Evolutionary conservation across 2,797 vertebrate species (phyloP).

Genomic region (Catamblyrhynchus diadema): DNA sequence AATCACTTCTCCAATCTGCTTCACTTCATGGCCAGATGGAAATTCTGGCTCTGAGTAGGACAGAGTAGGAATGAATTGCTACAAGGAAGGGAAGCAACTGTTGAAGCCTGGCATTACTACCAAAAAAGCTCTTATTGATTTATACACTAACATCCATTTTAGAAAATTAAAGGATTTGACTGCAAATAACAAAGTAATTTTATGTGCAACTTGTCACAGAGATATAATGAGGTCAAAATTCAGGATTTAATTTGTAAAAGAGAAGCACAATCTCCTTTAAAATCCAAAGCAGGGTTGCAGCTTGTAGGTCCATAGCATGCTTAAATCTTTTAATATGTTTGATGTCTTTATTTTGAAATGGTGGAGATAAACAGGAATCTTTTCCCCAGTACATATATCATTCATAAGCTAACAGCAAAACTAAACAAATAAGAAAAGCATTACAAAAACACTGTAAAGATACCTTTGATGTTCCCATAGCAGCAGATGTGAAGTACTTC

Average conservation of each 20-base stretch:
- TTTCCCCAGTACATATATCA: background rate
- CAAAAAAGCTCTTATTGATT: background rate
- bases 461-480: constrained; percentile 88
- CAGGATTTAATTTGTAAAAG: background rate
- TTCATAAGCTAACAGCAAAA: constrained; percentile 21
- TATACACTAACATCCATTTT: background rate
- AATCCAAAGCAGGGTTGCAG: background rate
- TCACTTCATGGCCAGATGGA: background rate
- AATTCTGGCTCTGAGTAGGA: background rate
- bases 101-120: background rate
- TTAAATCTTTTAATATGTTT: background rate
- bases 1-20: background rate
- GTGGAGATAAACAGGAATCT: background rate
- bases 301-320: background rate
- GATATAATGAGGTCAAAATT: background rate
- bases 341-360: background rate
- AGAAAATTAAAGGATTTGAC: background rate
- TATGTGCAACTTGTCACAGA: background rate
- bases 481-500: constrained; percentile 88
- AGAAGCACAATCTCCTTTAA: background rate
- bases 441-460: constrained; percentile 35
- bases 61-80: background rate
- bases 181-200: background rate
- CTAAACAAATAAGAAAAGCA: constrained; percentile 7
- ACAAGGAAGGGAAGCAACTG: background rate